Evolutionary conservation across 1,140 invertebrate species (phyloP), one percentile per base, ranked within the genome.

Genomic region (Telenomus remus): DNA sequence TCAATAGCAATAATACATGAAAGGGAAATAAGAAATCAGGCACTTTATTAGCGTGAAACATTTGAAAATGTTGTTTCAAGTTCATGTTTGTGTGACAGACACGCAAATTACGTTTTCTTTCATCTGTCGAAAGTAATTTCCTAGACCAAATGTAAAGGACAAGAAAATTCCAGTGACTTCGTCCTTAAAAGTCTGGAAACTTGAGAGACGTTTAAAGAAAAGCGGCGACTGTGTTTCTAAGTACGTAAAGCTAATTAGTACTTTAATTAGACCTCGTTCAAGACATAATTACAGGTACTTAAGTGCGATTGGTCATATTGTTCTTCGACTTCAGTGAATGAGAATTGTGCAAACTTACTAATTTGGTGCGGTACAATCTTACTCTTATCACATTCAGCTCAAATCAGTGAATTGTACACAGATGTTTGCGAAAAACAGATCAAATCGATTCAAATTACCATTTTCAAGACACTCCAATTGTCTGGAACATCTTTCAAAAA

Each of bases 221-320:
- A 78, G 75, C 66, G 34, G 61, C 35, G 66, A 69, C 78, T 76
- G 57, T 71, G 47, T 61, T 55, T 65, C 65, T 79, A 79, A 80
- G 79, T 80, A 80, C 63, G 76, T 57, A 80, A 78, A 79, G 74
- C 69, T 78, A 79, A 74, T 80, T 80, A 80, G 61, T 63, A 74
- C 69, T 77, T 76, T 73, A 73, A 80, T 78, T 76, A 72, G 73
- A 80, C 74, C 79, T 78, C 70, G 54, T 78, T 76, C 61, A 76
- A 55, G 46, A 68, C 55, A 76, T 80, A 79, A 82, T 82, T 82
- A 79, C 70, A 43, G 79, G 65, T 66, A 79, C 68, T 71, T 65
- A 65, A 49, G 59, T n/a, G 54, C 53, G 64, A 75, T 75, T 75
- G 72, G 59, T 69, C 57, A 66, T 68, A 75, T 69, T 69, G 64